Base-by-base conservation (phyloP, 2,113 vertebrate species). In the Falcunculus frontatus region DNA sequence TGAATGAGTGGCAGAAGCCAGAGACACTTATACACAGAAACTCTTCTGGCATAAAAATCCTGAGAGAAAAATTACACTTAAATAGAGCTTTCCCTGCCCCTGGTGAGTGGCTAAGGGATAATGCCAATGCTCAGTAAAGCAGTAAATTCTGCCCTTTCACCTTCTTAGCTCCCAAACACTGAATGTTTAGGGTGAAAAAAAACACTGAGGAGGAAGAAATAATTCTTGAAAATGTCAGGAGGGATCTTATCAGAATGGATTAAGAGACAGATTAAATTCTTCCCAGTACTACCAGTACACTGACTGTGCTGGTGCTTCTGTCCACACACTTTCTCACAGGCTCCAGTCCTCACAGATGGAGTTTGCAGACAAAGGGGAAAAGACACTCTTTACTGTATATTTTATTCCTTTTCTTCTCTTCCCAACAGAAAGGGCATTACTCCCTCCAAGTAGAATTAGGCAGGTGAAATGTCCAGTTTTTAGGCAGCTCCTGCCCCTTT, bases 321-420 rank as follows among this genome's bases (percentile, higher is more conserved):
- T 8, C 50, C 13, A 26, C 6, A 21, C n/a, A 33, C 35, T 53
- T 52, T n/a, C 70, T 30, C 27, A 7, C 0, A 4, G 67, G 20
- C 59, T 70, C 29, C 4, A 15, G 21, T 16, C 30, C 52, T 69
- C 0, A 0, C 19, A 9, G 52, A 22, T 20, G 27, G 37, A 59
- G 13, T 60, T 19, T 53, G 49, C 21, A 57, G 42, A 22, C 2
- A 4, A 56, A 56, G 22, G n/a, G 37, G 4, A 39, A 70, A 80
- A 52, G 1, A 30, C 14, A 29, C 11, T 10, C 4, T 0, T 5
- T 5, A 5, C 10, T 3, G 16, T 5, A 4, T 0, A 0, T 27
- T 39, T 75, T 29, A 65, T 47, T 55, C 2, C 17, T 81, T 41
- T 50, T 63, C 16, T 50, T 76, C 55, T 65, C n/a, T 53, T 8